Conservation (phyloP, 2,797 vertebrate species). For the Sebastes vulpes region DNA sequence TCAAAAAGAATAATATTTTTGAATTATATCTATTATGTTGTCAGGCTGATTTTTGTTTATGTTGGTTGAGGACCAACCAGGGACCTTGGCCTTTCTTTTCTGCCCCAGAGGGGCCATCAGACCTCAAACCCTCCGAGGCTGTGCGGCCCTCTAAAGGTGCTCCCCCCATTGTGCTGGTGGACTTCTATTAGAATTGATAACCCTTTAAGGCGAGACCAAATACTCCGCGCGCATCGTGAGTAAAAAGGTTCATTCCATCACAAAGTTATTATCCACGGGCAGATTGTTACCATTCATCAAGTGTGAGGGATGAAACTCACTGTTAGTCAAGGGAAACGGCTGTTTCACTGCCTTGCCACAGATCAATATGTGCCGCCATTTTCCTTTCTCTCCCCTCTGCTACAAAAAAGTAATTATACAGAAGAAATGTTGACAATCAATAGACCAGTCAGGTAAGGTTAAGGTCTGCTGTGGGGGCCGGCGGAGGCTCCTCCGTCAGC, state of each 20-base stretch:
- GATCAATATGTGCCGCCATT: slow-evolving; percentile 93
- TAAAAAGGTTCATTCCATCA: slow-evolving; percentile 92
- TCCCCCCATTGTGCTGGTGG: slow-evolving; percentile 20
- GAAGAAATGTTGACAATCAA: slow-evolving; percentile 95
- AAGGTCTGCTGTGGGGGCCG: slow-evolving; percentile 77
- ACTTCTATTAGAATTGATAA: slow-evolving; percentile 85
- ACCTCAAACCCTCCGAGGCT: slow-evolving; percentile 44
- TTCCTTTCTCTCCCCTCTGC: slow-evolving; percentile 67
- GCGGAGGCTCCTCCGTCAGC: slow-evolving; percentile 80
- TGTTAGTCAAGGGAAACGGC: slow-evolving; percentile 94
- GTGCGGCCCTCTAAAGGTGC: slow-evolving; percentile 33
- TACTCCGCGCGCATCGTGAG: slow-evolving; percentile 65
- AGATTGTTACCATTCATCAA: slow-evolving; percentile 93
- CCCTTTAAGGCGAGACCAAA: slow-evolving; percentile 75
- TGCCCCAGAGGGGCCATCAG: slow-evolving; percentile 48
- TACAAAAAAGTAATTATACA: slow-evolving; percentile 97
- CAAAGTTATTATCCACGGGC: slow-evolving; percentile 94
- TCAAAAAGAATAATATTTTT: background rate
- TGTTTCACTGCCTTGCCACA: slow-evolving; percentile 85
- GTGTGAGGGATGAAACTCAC: slow-evolving; percentile 92
- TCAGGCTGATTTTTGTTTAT: slow-evolving; percentile 41
- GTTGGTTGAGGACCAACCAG: slow-evolving; percentile 20
- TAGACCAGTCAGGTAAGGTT: slow-evolving; percentile 88
- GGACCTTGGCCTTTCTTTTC: slow-evolving; percentile 59
- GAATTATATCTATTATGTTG: slow-evolving; percentile 2